Base-by-base conservation (phyloP, 2,888 invertebrate species). In the Nudaria mundana region DNA sequence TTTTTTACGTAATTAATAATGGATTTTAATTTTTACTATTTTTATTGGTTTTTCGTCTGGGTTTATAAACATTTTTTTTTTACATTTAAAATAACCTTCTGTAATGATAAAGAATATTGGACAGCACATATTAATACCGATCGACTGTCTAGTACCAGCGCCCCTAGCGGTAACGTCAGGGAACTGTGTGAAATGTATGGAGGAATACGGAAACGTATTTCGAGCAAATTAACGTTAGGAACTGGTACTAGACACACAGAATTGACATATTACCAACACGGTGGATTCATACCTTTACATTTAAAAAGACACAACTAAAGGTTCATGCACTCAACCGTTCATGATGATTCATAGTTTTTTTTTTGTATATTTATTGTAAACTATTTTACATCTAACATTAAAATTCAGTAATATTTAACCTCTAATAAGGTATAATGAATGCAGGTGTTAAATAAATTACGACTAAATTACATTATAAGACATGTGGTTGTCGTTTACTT, bases 401-500 rank as follows among this genome's bases (percentile, higher is more conserved):
- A 33, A n/a, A 46, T 47, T 50, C 39, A 53, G 54, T 53, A 46
- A 44, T 40, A 46, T 52, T 36, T 16, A 35, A 40, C 34, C 47
- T 32, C 36, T 15, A 37, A 41, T 46, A 36, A 40, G 25, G 32
- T 39, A 41, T 24, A 44, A 47, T 52, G 37, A 47, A 40, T 46
- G 47, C 29, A 40, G 42, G 48, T 52, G 41, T 47, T 54, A 45
- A 53, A 64, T 59, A 52, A 50, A 59, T 52, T 49, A 53, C 29
- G 43, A 48, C 48, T 58, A 62, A 54, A 53, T 52, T 43, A 40
- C 45, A 26, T 41, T 46, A 51, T 48, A 51, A 8, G 53, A 42
- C n/a, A 54, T 52, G 63, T 32, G 48, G 43, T 45, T 37, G 52
- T 65, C 62, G 44, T 60, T 65, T 44, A 63, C 63, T 62, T 64